Evolutionary conservation across 2,888 invertebrate species (phyloP).

Genomic region (Empis livida): DNA sequence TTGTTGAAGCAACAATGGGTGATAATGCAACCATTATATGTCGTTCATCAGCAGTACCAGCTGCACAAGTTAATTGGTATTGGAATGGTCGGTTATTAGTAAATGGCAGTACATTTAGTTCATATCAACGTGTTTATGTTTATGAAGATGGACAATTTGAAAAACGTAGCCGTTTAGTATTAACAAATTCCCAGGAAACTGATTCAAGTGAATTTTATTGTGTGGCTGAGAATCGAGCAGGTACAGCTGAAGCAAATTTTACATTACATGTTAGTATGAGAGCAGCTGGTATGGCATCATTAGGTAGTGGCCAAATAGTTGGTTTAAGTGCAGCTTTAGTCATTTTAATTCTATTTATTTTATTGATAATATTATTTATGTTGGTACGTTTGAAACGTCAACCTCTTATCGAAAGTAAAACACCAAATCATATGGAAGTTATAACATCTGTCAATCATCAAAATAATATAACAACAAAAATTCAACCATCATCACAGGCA

Average conservation of each 20-base stretch:
- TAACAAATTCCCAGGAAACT: slow-evolving; percentile 71
- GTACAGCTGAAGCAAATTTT: slow-evolving; percentile 78
- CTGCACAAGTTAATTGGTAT: slow-evolving; percentile 73
- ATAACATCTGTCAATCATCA: slow-evolving; percentile 50
- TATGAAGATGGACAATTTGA: slow-evolving; percentile 64
- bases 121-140: slow-evolving; percentile 62
- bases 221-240: slow-evolving; percentile 80
- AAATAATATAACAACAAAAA: slow-evolving; percentile 39
- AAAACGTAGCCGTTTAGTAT: slow-evolving; percentile 60
- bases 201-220: slow-evolving; percentile 79
- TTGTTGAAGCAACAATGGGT: slow-evolving; percentile 65
- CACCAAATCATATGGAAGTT: slow-evolving; percentile 59
- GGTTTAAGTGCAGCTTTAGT: slow-evolving; percentile 73
- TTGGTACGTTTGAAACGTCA: slow-evolving; percentile 61
- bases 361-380: slow-evolving; percentile 58
- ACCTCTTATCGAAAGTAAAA: slow-evolving; percentile 62
- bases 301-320: slow-evolving; percentile 75
- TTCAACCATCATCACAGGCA: slow-evolving; percentile 28
- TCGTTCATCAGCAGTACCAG: slow-evolving; percentile 66
- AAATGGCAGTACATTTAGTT: slow-evolving; percentile 66
- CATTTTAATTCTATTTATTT: slow-evolving; percentile 59
- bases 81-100: slow-evolving; percentile 67
- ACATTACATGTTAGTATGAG: slow-evolving; percentile 69
- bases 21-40: slow-evolving; percentile 78
- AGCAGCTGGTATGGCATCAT: slow-evolving; percentile 64